These are phyloP conservation scores for Drosophila virilis DNA, from an alignment of 1,140 invertebrate species.

Conservation along the genomic window DNA sequence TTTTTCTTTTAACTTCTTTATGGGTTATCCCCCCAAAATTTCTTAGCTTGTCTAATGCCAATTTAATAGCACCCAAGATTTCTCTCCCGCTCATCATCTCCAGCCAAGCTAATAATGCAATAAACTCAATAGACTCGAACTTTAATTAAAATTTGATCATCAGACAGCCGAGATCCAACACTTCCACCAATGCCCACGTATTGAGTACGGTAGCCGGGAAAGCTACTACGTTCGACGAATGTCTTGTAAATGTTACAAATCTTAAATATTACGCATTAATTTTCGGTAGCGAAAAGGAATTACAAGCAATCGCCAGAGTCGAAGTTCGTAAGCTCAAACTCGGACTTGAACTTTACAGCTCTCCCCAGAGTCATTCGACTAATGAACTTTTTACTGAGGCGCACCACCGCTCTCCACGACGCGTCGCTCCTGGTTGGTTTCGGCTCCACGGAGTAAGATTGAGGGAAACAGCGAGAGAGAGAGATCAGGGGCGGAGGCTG, in stretches of 20 bases:
- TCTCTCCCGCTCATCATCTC: conserved; percentile 31
- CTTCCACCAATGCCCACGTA: neutral
- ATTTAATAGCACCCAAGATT: conserved; percentile 64
- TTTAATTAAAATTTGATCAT: conserved; percentile 64
- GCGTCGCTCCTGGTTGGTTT: conserved; percentile 16
- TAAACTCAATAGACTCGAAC: conserved; percentile 39
- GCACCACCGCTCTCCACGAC: conserved; percentile 3
- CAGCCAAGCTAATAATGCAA: conserved; percentile 74
- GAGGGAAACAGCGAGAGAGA: too few species aligned
- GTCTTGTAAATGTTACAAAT: conserved; percentile 55
- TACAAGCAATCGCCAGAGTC: conserved; percentile 42
- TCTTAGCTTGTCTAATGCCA: conserved; percentile 55
- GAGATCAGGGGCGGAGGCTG: conserved; percentile 51
- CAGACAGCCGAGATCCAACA: conserved; percentile 24
- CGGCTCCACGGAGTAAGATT: neutral
- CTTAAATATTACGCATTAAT: conserved; percentile 75
- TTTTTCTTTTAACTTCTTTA: conserved; percentile 2
- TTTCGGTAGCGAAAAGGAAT: conserved; percentile 78
- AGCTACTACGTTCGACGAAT: conserved; percentile 38
- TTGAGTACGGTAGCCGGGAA: conserved; percentile 40
- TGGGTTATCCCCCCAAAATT: conserved; percentile 14
- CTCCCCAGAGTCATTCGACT: conserved; percentile 30
- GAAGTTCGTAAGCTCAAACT: conserved; percentile 18
- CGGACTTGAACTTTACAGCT: conserved; percentile 38
- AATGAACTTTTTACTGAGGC: conserved; percentile 37